Conservation (phyloP, 2,113 vertebrate species). For the Orycteropus afer region DNA sequence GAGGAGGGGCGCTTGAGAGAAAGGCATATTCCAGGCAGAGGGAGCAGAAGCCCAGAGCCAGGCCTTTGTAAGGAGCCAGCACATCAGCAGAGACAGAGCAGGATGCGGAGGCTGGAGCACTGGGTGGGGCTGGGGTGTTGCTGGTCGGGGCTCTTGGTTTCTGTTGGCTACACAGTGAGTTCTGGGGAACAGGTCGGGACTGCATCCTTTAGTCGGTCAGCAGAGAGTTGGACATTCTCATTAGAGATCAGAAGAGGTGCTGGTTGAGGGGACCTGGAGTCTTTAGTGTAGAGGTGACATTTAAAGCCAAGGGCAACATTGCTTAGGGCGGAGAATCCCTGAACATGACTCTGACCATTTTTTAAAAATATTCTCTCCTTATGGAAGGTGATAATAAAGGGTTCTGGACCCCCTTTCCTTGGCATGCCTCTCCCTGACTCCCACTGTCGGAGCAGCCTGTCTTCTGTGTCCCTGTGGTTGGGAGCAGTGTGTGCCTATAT, state of each 20-base stretch:
- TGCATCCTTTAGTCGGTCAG: background rate
- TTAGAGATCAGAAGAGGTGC: background rate
- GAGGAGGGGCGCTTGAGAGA: too few species aligned
- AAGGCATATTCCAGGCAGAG: background rate
- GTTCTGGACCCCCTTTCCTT: background rate
- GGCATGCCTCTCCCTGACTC: background rate
- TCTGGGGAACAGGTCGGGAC: too few species aligned
- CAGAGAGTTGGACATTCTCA: background rate
- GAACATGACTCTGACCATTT: background rate
- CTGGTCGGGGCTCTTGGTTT: background rate
- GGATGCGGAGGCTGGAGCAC: background rate
- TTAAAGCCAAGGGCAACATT: background rate
- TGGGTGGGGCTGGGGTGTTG: background rate
- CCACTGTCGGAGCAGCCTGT: background rate
- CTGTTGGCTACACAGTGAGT: background rate
- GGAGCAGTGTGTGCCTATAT: background rate
- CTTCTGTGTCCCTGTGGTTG: rapidly evolving
- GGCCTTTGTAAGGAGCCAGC: background rate
- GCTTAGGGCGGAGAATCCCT: background rate
- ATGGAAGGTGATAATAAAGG: background rate
- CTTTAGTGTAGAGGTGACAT: background rate
- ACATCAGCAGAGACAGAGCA: background rate
- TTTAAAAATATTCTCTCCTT: background rate
- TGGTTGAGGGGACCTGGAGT: background rate
- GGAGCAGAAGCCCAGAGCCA: background rate